Percentiles rank a stretch among this genome's conserved stretches.
Evolutionary conservation across 2,113 vertebrate genomes (phyloP).

Genomic region (Dipodomys ordii): DNA sequence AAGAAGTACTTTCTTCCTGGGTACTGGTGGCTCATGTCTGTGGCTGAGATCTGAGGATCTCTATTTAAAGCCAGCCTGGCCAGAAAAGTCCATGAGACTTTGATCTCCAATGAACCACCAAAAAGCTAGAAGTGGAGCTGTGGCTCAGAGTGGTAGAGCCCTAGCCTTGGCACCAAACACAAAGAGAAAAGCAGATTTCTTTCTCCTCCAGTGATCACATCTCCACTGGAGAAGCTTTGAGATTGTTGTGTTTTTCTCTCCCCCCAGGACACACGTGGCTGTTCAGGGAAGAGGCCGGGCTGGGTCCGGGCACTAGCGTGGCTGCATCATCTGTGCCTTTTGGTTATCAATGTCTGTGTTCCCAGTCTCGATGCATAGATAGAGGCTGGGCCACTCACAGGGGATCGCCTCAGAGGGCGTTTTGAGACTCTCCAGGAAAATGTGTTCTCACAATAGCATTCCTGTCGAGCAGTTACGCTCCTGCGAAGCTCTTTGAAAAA

Average conservation of each 20-base stretch:
- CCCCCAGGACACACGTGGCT: not conserved
- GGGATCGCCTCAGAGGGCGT: rapidly evolving
- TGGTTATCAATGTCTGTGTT: rapidly evolving
- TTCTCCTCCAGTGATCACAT: no score
- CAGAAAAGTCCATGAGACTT: no score
- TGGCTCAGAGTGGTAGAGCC: no score
- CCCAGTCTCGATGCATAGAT: not conserved
- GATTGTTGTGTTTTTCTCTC: no score
- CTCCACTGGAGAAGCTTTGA: not conserved
- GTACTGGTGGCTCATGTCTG: no score
- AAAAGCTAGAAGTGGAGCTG: no score
- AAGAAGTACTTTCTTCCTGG: no score
- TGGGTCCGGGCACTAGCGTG: no score
- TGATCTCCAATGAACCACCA: no score
- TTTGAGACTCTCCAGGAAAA: not conserved
- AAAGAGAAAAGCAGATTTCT: not conserved
- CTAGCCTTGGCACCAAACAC: no score
- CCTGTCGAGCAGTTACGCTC: not conserved
- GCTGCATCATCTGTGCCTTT: not conserved
- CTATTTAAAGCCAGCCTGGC: no score
- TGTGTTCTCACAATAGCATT: not conserved
- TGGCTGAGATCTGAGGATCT: no score
- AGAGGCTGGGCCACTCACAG: not conserved
- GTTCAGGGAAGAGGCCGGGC: not conserved
- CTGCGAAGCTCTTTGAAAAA: not conserved